Conservation (phyloP, 2,888 invertebrate species). For the Xestobium rufovillosum region DNA sequence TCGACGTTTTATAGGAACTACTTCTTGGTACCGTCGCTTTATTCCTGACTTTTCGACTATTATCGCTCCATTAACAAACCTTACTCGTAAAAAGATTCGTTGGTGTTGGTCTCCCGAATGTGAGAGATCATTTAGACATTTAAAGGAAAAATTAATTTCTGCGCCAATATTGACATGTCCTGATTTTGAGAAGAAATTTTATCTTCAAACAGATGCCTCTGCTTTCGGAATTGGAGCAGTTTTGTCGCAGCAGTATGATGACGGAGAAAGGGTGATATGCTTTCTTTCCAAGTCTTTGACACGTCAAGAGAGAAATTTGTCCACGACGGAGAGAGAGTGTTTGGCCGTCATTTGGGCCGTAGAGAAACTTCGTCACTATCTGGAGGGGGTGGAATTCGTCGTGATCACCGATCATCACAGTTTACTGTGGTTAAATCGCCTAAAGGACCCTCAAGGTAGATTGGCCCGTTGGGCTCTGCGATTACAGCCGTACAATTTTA, state of each 20-base stretch:
- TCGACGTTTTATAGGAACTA: slow-evolving; percentile 13
- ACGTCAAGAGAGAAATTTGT: slow-evolving; percentile 15
- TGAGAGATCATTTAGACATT: no score
- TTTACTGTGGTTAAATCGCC: slow-evolving; percentile 11
- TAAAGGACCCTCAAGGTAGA: slow-evolving; percentile 14
- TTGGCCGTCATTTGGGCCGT: slow-evolving; percentile 16
- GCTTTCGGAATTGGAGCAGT: slow-evolving; percentile 21
- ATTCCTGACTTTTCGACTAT: slow-evolving; percentile 13
- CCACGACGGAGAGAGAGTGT: slow-evolving; percentile 17
- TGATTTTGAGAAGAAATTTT: no score
- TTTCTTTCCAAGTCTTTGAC: no score
- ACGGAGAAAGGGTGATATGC: no score
- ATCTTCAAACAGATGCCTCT: no score
- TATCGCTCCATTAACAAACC: slow-evolving; percentile 9
- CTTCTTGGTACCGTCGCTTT: slow-evolving; percentile 15
- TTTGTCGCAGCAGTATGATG: slow-evolving; percentile 6
- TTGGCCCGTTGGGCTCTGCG: slow-evolving; percentile 14
- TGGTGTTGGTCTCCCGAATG: no score
- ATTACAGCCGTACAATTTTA: slow-evolving; percentile 13
- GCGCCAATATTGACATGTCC: no score
- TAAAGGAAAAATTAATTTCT: no score
- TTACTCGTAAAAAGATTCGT: slow-evolving; percentile 22
- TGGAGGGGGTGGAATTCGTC: slow-evolving; percentile 14
- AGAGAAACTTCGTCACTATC: slow-evolving; percentile 15
- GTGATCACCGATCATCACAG: slow-evolving; percentile 17